A percentile compares a stretch with the other conserved stretches of the same genome.
Conservation (phyloP, 1,140 invertebrate genomes). For the Polypedilum vanderplanki region DNA sequence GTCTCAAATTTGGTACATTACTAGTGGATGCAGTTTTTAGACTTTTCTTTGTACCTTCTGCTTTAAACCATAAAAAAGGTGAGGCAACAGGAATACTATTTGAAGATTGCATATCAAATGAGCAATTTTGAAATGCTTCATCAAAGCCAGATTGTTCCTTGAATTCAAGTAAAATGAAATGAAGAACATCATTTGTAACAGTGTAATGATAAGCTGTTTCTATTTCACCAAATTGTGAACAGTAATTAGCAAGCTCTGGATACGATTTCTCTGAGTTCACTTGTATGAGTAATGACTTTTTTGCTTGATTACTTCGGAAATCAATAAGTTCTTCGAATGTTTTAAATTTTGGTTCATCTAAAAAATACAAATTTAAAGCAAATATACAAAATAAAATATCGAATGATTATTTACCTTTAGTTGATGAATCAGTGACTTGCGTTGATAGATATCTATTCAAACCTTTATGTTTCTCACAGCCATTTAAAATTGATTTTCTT, state of each 20-base stretch:
- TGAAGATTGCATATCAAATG: constrained; percentile 35
- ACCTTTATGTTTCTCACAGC: neutral
- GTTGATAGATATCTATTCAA: neutral
- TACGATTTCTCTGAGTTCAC: constrained; percentile 56
- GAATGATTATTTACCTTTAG: neutral
- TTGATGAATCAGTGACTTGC: neutral
- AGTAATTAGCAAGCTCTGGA: constrained; percentile 55
- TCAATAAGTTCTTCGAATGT: constrained; percentile 44
- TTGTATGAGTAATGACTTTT: constrained; percentile 54
- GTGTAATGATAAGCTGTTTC: constrained; percentile 56
- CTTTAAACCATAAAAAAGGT: constrained; percentile 60
- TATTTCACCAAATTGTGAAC: constrained; percentile 52
- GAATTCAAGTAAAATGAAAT: constrained; percentile 66
- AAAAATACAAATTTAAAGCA: neutral
- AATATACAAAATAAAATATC: neutral
- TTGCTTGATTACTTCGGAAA: constrained; percentile 50
- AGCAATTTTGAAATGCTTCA: constrained; percentile 39
- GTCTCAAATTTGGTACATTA: constrained; percentile 20
- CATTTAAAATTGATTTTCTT: neutral
- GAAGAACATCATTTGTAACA: constrained; percentile 45
- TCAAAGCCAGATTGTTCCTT: constrained; percentile 44
- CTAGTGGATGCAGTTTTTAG: constrained; percentile 28
- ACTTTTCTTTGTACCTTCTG: constrained; percentile 39
- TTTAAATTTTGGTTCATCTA: constrained; percentile 36
- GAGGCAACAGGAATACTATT: constrained; percentile 52